Evolutionary conservation across 2,888 invertebrate genomes (phyloP), one percentile per base, ranked within the genome.

Genomic region (Agrochola lota): DNA sequence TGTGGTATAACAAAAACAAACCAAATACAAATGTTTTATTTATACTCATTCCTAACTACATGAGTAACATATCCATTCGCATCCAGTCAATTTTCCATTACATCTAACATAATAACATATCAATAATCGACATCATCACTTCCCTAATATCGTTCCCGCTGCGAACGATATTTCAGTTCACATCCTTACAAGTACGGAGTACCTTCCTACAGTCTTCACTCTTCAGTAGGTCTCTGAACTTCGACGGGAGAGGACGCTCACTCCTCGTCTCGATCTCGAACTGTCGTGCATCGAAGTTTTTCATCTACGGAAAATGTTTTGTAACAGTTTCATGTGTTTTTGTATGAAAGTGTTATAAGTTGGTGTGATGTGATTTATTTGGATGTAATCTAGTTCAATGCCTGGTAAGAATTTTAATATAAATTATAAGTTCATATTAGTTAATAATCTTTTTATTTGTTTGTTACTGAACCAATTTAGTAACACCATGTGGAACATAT

Each of bases 351-450:
- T 87, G 81, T 9, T 76, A 12, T 49, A 26, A 57, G 60, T 71
- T 78, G 26, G 66, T 84, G 90, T 90, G 80, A 91, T 91, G 92
- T 91, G 90, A 90, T 81, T 81, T 70, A 26, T 77, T 81, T 81
- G 84, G 84, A 83, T 85, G 74, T 73, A 76, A 63, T 68, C 74
- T 82, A 78, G 67, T 87, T 91, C 89, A 80, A 92, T 92, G 92
- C 92, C 93, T 84, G 92, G 92, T 92, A 87, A 83, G 90, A 59
- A 8, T 49, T 79, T 35, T 17, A 15, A 23, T 43, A 3, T 6
- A 3, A 12, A 26, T 30, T 43, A 3, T 6, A 3, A 12, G 35
- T 30, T 30, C 11, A 30, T 43, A 26, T 30, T 43, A n/a, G 52
- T 40, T 49, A 43, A 26, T 23, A 26, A 73, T 43, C 17, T 43